Conservation (phyloP, 2,888 invertebrate genomes). For the Tipula lateralis region DNA sequence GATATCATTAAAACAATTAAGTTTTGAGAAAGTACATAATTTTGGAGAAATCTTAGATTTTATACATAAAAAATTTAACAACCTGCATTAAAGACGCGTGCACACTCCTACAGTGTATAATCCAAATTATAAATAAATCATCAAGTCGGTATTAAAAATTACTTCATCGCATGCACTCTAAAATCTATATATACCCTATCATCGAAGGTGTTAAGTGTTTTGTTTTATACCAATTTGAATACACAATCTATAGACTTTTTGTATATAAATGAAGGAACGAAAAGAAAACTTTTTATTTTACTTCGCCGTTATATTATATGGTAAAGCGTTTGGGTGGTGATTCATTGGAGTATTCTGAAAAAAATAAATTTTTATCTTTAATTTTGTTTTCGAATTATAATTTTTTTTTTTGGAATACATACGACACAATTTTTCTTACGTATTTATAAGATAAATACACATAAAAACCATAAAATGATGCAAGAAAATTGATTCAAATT, state of each 20-base stretch:
- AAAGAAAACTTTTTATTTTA: background rate
- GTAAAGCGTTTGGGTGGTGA: conserved; percentile 16
- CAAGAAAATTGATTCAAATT: background rate
- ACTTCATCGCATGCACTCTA: background rate
- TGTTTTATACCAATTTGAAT: background rate
- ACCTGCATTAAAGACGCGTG: background rate
- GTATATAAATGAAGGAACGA: background rate
- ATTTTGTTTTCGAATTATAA: background rate
- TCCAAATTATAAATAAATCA: background rate
- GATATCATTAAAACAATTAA: background rate
- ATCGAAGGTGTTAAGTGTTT: background rate
- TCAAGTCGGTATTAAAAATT: background rate
- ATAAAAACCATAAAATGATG: conserved; percentile 6
- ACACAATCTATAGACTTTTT: too few species aligned
- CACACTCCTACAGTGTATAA: background rate
- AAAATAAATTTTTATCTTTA: background rate
- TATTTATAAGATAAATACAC: background rate
- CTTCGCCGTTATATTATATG: background rate
- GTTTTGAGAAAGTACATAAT: background rate
- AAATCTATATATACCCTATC: background rate
- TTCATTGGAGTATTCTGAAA: conserved; percentile 19
- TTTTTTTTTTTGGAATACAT: background rate
- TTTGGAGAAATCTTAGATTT: background rate
- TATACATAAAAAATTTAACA: background rate
- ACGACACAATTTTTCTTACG: background rate